Percentiles rank a stretch among this genome's conserved stretches.
These are phyloP conservation scores for Bambusicola thoracicus DNA, from an alignment of 2,113 vertebrate genomes.

Conservation along the genomic window DNA sequence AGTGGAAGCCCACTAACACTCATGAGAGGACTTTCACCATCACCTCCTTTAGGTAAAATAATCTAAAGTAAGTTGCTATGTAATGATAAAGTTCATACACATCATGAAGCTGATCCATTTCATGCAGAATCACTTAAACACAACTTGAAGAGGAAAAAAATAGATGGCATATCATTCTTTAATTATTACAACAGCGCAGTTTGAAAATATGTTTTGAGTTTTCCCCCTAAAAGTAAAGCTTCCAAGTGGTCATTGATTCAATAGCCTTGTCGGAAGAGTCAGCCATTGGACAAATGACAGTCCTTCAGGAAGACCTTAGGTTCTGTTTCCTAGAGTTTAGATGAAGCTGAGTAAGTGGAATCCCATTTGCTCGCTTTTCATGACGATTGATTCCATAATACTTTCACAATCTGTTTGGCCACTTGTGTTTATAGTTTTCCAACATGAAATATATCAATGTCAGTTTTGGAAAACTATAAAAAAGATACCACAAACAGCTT, in stretches of 20 bases:
- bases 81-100: background rate
- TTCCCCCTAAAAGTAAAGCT: background rate
- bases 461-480: background rate
- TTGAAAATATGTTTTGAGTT: background rate
- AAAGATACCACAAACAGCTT: background rate
- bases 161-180: background rate
- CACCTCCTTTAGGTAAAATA: background rate
- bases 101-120: background rate
- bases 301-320: background rate
- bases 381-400: background rate
- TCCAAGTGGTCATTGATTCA: background rate
- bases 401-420: background rate
- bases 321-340: background rate
- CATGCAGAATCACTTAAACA: background rate
- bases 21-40: background rate
- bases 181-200: background rate
- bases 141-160: background rate
- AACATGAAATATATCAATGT: background rate
- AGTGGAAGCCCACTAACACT: background rate
- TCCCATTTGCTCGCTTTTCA: background rate
- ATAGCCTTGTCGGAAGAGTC: background rate
- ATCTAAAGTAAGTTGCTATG: background rate
- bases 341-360: background rate
- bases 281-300: background rate
- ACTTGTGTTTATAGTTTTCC: background rate